A percentile compares a stretch with the other conserved stretches of the same genome.
Evolutionary conservation across 64 coral and sea anemone species (phyloP).

Genomic region (Montipora cactus): DNA sequence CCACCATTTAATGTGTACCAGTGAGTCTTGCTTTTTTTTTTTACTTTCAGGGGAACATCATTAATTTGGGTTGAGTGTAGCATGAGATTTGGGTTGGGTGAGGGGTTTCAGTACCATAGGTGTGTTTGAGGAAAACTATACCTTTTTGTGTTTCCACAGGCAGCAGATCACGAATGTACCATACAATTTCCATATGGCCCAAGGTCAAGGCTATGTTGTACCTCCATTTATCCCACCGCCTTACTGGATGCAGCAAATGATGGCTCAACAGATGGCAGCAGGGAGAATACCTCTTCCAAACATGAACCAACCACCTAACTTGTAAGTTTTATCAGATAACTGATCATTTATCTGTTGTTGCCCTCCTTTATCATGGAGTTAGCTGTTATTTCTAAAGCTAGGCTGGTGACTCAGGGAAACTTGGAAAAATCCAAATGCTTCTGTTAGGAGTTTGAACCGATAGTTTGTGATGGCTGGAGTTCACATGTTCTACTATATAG

Average conservation of each 20-base stretch:
- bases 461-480: too few relatives aligned
- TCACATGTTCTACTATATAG: too few relatives aligned
- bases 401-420: too few relatives aligned
- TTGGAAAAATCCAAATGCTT: too few relatives aligned
- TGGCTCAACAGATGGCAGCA: constrained; percentile 78
- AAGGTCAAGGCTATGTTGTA: constrained; percentile 33
- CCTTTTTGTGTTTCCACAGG: background rate
- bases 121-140: background rate
- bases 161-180: constrained; percentile 57
- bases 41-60: background rate
- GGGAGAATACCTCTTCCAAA: constrained; percentile 56
- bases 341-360: background rate
- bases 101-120: background rate
- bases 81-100: background rate
- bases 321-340: constrained; percentile 47
- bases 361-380: too few relatives aligned
- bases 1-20: constrained; percentile 74
- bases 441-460: too few relatives aligned
- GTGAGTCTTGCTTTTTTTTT: constrained; percentile 6
- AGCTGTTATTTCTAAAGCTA: too few relatives aligned
- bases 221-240: constrained; percentile 71
- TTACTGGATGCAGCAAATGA: constrained; percentile 87
- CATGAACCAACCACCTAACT: constrained; percentile 77
- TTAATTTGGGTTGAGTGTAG: background rate
- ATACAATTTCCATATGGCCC: constrained; percentile 23